phyloP scores from a whole-genome alignment of 2,888 invertebrate genomes.

The Papilio elwesi region DNA sequence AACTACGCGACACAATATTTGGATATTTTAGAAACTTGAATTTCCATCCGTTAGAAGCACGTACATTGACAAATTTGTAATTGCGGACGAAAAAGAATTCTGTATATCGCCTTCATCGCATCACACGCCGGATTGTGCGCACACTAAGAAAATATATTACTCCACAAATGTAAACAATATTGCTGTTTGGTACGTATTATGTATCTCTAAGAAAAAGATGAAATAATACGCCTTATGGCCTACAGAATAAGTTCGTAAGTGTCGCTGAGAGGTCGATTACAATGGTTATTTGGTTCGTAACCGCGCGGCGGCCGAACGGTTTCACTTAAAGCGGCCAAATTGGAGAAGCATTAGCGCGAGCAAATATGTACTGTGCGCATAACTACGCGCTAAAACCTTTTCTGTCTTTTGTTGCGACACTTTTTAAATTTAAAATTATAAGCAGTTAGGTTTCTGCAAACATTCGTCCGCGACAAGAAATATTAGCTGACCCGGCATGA shows the following conservation, averaged over 20 bases:
- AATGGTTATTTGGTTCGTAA: conserved; percentile 32
- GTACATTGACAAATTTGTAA: conserved; percentile 26
- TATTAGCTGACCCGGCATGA: neutral
- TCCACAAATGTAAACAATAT: conserved; percentile 13
- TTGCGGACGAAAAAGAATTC: conserved; percentile 19
- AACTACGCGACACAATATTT: conserved; percentile 60
- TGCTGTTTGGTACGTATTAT: neutral
- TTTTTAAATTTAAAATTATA: conserved; percentile 26
- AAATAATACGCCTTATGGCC: conserved; percentile 19
- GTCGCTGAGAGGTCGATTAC: neutral
- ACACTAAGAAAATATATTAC: neutral
- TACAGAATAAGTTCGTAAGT: neutral
- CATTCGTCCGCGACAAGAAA: conserved; percentile 41
- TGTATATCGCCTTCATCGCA: neutral
- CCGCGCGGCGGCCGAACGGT: conserved; percentile 20
- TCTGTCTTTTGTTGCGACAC: conserved; percentile 24
- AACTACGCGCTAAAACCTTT: conserved; percentile 30
- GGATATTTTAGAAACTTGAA: conserved; percentile 77
- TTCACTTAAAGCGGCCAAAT: conserved; percentile 30
- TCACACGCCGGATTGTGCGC: neutral
- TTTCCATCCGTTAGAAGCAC: conserved; percentile 63
- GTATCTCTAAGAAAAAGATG: neutral
- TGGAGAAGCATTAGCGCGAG: conserved; percentile 28
- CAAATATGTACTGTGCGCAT: conserved; percentile 14
- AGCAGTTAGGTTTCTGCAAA: conserved; percentile 52